Conservation (phyloP, 2,888 invertebrate species). For the Latrodectus hesperus region DNA sequence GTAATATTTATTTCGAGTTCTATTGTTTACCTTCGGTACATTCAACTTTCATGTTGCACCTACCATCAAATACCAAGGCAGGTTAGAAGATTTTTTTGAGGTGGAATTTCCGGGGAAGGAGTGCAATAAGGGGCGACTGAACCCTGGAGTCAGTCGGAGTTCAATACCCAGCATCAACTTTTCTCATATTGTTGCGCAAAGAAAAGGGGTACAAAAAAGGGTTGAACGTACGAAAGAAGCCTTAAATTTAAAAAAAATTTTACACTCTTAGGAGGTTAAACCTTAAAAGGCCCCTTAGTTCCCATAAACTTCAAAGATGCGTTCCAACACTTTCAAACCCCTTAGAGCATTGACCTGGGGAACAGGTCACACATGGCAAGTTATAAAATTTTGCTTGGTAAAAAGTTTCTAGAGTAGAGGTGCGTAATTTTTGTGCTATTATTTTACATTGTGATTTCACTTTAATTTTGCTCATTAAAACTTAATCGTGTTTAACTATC, state of each 20-base stretch:
- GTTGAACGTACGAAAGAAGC: conserved; percentile 57
- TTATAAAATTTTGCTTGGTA: too few relatives aligned
- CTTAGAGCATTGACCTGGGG: conserved; percentile 50
- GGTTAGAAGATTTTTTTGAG: conserved; percentile 42
- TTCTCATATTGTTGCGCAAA: conserved; percentile 16
- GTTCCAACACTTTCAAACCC: conserved; percentile 36
- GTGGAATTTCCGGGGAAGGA: conserved; percentile 52
- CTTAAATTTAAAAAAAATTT: conserved; percentile 32
- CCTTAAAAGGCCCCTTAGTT: conserved; percentile 50
- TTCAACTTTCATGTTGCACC: conserved; percentile 59
- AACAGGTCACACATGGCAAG: conserved; percentile 44
- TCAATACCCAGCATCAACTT: conserved; percentile 42
- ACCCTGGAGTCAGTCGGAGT: conserved; percentile 36
- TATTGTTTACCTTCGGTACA: conserved; percentile 42
- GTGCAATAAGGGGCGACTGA: conserved; percentile 41
- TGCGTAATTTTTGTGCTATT: too few relatives aligned
- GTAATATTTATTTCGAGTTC: neutral
- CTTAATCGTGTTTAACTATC: too few relatives aligned
- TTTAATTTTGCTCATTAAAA: too few relatives aligned
- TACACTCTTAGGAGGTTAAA: conserved; percentile 17
- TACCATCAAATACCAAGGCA: conserved; percentile 59
- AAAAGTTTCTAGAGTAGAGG: too few relatives aligned
- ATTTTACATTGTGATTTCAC: too few relatives aligned
- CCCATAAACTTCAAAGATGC: conserved; percentile 51
- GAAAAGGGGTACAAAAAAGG: conserved; percentile 44